Evolutionary conservation across 2,888 invertebrate genomes (phyloP), one percentile per base, ranked within the genome.

Genomic region (Dasypogon diadema): DNA sequence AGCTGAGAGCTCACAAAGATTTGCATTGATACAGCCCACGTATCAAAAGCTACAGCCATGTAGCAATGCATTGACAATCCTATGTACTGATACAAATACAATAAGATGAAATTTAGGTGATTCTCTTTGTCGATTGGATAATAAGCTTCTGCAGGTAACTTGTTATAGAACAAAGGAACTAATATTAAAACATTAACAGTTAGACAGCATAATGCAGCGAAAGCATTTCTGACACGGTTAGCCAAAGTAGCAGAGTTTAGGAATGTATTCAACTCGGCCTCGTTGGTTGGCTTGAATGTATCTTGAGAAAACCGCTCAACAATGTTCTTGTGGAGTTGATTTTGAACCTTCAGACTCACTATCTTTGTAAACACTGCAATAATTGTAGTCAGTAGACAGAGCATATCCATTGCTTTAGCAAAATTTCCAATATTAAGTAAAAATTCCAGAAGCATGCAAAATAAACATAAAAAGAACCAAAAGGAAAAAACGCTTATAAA

Each of bases 361-460:
- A 65, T 24, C 14, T 65, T 65, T n/a, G 65, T 24, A 26, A 46
- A 48, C 24, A 48, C 22, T 14, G 65, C 65, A 48, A 65, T 46
- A n/a, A 46, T 48, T 1, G 65, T 65, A 14, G 46, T 65, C 14
- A 48, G 24, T 14, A 65, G 14, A 8, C 22, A 65, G 6, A 65
- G 22, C 0, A 14, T 10, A 1, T 48, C 14, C 26, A 65, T 65
- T 14, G 12, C 5, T 24, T 65, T 65, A 48, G 46, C 46, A 0
- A 48, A 48, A 46, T 65, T 14, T n/a, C 14, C 48, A 10, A 65
- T 14, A 24, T n/a, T 22, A 0, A n/a, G 6, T 6, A 65, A 4
- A 22, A 65, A 65, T 48, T 65, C 46, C 1, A 65, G 22, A 3
- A 26, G 2, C 65, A 65, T 65, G 16, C 24, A 65, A 1, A 22